Percentiles rank a stretch among this genome's conserved stretches.
These are phyloP conservation scores for Morone chrysops DNA, from an alignment of 2,113 vertebrate species.

Conservation along the genomic window DNA sequence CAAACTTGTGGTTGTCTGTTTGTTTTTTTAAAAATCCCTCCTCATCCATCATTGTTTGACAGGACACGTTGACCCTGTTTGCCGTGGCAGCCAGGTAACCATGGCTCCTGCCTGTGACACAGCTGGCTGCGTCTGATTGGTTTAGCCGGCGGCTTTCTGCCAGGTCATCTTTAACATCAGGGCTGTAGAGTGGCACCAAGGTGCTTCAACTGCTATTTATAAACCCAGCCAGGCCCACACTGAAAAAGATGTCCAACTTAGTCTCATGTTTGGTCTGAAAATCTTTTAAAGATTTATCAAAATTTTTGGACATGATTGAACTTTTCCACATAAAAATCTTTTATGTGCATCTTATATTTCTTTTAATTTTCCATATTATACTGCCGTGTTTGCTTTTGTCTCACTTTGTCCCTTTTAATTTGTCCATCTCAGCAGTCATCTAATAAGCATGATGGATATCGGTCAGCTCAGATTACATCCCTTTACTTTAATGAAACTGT, in stretches of 20 bases:
- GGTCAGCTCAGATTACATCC: conserved; percentile 18
- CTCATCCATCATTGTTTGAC: conserved; percentile 72
- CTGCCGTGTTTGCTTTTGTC: background rate
- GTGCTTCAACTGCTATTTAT: conserved; percentile 59
- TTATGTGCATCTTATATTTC: no score
- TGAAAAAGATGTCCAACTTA: conserved; percentile 28
- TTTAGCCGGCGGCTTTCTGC: conserved; percentile 58
- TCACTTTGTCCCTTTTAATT: background rate
- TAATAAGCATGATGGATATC: conserved; percentile 5
- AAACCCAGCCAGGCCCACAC: conserved; percentile 32
- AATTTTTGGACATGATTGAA: background rate
- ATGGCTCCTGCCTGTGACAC: conserved; percentile 71
- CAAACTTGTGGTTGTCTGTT: conserved; percentile 32
- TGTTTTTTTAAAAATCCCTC: background rate
- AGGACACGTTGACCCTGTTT: conserved; percentile 67
- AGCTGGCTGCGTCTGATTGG: conserved; percentile 71
- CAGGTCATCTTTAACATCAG: conserved; percentile 71
- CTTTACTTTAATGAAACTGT: conserved; percentile 25
- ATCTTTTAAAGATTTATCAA: background rate
- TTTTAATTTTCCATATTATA: background rate
- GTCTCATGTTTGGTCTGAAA: background rate
- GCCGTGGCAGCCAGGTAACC: conserved; percentile 76
- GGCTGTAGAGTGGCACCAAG: conserved; percentile 52
- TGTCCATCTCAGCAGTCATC: conserved; percentile 4
- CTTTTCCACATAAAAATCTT: background rate